phyloP scores from a whole-genome alignment of 1,140 invertebrate genomes.

The Drosophila sproati region DNA sequence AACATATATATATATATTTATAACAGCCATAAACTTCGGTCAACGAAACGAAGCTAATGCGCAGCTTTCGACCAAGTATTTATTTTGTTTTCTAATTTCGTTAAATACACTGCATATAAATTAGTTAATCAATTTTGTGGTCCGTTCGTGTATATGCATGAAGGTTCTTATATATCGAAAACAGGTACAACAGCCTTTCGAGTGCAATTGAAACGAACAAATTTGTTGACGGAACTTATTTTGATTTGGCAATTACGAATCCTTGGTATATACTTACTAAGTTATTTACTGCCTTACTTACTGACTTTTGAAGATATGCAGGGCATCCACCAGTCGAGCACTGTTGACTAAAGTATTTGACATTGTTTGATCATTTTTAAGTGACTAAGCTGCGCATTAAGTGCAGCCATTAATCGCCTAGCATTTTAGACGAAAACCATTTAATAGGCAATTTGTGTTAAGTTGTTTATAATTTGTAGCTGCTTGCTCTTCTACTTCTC shows the following conservation, averaged over 20 bases:
- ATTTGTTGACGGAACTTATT: too few relatives aligned
- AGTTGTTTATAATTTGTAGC: slow-evolving; percentile 46
- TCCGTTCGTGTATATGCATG: neutral
- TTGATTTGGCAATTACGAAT: too few relatives aligned
- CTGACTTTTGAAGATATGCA: neutral
- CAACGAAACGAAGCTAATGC: slow-evolving; percentile 33
- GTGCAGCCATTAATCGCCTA: slow-evolving; percentile 18
- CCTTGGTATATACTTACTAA: neutral
- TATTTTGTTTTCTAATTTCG: neutral
- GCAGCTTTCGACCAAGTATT: slow-evolving; percentile 17
- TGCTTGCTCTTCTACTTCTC: slow-evolving; percentile 25
- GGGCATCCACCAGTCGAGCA: neutral
- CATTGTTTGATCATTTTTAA: neutral
- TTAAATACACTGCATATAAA: neutral
- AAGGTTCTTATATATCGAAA: too few relatives aligned
- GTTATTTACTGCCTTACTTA: too few relatives aligned
- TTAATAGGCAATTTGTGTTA: slow-evolving; percentile 15
- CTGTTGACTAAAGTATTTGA: neutral
- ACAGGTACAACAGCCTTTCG: neutral
- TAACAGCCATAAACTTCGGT: slow-evolving; percentile 19
- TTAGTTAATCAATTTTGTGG: neutral
- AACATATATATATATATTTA: neutral
- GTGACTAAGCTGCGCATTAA: slow-evolving; percentile 26
- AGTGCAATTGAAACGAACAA: too few relatives aligned
- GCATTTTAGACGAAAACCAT: slow-evolving; percentile 9